Base-by-base conservation (phyloP, 2,113 vertebrate species). In the Pyxicephalus adspersus region DNA sequence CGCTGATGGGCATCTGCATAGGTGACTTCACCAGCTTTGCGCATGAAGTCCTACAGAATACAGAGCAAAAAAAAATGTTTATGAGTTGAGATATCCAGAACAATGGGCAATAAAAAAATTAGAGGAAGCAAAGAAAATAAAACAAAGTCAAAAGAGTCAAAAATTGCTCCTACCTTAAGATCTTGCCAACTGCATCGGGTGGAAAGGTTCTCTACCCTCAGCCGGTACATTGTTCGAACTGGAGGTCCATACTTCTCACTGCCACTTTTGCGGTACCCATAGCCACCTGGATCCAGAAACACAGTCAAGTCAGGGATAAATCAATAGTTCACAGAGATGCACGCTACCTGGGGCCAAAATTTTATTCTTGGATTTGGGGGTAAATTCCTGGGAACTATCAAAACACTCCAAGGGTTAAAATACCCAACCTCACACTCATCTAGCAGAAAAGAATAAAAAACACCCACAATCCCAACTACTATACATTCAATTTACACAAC, bases 181-280 rank as follows among this genome's bases (percentile, higher is more conserved):
- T 99, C 96, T 87, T 99, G 97, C 96, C 96, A 98, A 90, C 96
- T 98, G 91, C 97, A 99, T 82, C 96, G 96, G 87, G 96, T 98
- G 84, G 97, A 99, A 86, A 98, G 92, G 90, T 99, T 99, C 90
- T 98, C 97, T 88, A 98, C 97, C 91, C 98, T 97, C 85, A 99
- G 95, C 76, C 97, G 95, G 92, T 98, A 98, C 88, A 98, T 97
- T 79, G 97, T 98, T 87, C 97, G 94, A 71, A 96, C 95, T 0
- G 97, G 97, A 81, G 97, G 97, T 83, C 97, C 97, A 22, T 96
- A 97, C 86, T 97, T 92, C 92, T 99, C 97, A 90, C 95, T 94
- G 88, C 95, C 95, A 87, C 95, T 96, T 90, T 96, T 96, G 83
- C 96, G 96, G 92, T 96, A 96, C 79, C 95, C 95, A 94, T 93